These are phyloP conservation scores for Phaenicophaeus curvirostris DNA, from an alignment of 2,797 vertebrate species.

Conservation along the genomic window DNA sequence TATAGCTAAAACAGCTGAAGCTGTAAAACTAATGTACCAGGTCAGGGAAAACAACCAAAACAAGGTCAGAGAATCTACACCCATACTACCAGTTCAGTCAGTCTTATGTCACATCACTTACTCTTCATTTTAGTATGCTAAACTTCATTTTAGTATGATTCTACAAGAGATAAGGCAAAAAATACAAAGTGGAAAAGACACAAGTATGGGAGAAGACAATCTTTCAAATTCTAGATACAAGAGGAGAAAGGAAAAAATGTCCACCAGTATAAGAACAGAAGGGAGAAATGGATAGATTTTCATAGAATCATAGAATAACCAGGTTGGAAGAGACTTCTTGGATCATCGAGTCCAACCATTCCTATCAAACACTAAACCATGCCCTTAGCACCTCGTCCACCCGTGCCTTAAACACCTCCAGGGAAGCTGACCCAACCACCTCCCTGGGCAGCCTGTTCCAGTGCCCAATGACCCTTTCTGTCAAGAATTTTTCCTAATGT, in stretches of 20 bases:
- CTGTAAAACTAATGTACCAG: not conserved
- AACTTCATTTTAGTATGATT: not conserved
- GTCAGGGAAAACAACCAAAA: constrained; percentile 1
- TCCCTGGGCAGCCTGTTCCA: no score
- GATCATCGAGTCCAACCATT: no score
- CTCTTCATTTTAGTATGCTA: not conserved
- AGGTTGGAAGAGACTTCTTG: no score
- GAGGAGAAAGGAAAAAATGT: not conserved
- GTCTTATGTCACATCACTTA: not conserved
- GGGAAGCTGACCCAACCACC: no score
- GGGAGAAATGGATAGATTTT: not conserved
- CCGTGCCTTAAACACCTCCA: no score
- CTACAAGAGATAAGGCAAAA: not conserved
- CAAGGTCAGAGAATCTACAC: not conserved
- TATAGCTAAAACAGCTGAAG: not conserved
- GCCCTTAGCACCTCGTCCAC: no score
- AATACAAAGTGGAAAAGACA: not conserved
- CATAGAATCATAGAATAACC: no score
- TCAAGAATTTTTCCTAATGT: no score
- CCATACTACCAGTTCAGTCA: not conserved
- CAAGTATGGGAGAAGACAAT: rapidly evolving
- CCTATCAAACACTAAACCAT: no score
- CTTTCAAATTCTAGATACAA: not conserved
- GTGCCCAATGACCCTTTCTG: no score
- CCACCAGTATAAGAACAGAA: not conserved